Base-by-base conservation (phyloP, 1,140 invertebrate genomes). In the Asobara japonica region DNA sequence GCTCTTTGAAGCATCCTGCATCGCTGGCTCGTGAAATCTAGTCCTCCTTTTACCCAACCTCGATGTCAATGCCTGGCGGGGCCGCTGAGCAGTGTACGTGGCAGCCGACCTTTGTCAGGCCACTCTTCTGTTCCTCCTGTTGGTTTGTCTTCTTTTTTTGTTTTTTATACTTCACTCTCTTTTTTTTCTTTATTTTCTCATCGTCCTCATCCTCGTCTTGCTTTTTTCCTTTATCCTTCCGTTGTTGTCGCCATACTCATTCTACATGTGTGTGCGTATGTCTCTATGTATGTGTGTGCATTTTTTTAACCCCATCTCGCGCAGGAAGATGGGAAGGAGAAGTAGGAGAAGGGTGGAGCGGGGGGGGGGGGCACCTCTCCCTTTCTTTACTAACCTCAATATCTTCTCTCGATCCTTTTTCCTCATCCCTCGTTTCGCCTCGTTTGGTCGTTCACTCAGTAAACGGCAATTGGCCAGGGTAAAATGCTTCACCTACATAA, bases 11-110 rank as follows among this genome's bases (percentile, higher is more conserved):
- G 80, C 82, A 84, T 84, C 79, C 78, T 83, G 81, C 79, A 82
- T 78, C 84, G 82, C 82, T 86, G 82, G 85, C 82, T 86, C 84
- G 84, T 87, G 84, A 87, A 87, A 86, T 86, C 84, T 86, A 87
- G 84, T 87, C 85, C 86, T 86, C 82, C 82, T 84, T 62, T 81
- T 83, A 75, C 78, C 77, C 76, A 76, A 76, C 72, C 77, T 72
- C 78, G 82, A 85, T 84, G 84, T 86, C 85, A 86, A 86, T 86
- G 85, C 80, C 79, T 84, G 79, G 74, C 74, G 56, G 65, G 68
- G 64, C 71, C 69, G 69, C 29, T 30, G 60, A 62, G 11, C 60
- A 30, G 60, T 56, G 51, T 78, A 76, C 76, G 70, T 77, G 76
- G 76, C 77, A 79, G 79, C 81, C 80, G 78, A 85, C 82, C 84